Percentiles rank a stretch among this genome's conserved stretches.
Conservation (phyloP, 1,140 invertebrate genomes). For the Augochlora pura region DNA sequence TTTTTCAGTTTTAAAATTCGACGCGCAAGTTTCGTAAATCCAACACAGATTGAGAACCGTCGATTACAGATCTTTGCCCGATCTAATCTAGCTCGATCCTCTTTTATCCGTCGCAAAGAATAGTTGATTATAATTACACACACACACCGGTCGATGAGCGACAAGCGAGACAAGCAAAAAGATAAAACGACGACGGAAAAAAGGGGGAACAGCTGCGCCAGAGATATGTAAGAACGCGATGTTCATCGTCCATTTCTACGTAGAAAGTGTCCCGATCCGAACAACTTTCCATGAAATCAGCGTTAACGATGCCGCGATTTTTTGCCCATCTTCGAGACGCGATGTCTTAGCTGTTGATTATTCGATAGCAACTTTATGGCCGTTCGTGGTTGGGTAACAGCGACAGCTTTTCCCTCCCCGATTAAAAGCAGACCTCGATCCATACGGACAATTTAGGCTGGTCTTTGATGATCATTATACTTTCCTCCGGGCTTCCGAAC, state of each 20-base stretch:
- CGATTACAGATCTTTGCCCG: too few relatives aligned
- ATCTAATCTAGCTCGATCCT: too few relatives aligned
- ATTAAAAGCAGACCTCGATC: neutral
- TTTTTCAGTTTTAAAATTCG: too few relatives aligned
- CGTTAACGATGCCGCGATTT: neutral
- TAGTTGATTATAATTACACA: too few relatives aligned
- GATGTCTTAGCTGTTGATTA: neutral
- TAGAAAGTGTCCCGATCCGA: constrained; percentile 23
- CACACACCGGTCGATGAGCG: neutral
- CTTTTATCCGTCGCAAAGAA: neutral
- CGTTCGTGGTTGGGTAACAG: neutral
- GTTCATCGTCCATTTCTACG: constrained; percentile 24
- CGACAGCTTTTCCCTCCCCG: neutral
- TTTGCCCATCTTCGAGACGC: neutral
- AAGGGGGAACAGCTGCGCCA: constrained; percentile 1
- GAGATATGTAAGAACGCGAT: neutral
- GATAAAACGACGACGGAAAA: neutral
- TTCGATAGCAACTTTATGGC: neutral
- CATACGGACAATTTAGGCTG: too few relatives aligned
- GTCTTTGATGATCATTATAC: too few relatives aligned
- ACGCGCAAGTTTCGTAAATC: neutral
- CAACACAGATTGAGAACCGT: too few relatives aligned
- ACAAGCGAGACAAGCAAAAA: neutral
- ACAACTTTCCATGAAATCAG: constrained; percentile 38
- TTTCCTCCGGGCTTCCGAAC: too few relatives aligned